Evolutionary conservation across 2,888 invertebrate genomes (phyloP).

Genomic region (Drosophila mettleri): DNA sequence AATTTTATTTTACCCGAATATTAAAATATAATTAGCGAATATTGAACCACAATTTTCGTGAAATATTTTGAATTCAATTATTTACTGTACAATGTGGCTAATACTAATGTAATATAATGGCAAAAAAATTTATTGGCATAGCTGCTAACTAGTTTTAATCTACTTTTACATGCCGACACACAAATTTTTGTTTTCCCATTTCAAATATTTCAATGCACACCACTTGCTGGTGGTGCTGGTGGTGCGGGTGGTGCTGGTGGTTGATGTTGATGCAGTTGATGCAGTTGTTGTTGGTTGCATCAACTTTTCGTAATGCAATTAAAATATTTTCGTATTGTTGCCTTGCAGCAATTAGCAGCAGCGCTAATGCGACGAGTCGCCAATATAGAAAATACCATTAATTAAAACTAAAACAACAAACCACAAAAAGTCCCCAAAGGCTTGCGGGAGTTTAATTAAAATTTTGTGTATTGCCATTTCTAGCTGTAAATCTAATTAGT

Average conservation of each 20-base stretch:
- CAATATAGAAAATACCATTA: slow-evolving; percentile 42
- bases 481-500: slow-evolving; percentile 40
- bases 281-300: slow-evolving; percentile 1
- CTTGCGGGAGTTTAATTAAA: slow-evolving; percentile 55
- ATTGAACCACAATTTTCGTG: not conserved
- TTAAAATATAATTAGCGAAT: not conserved
- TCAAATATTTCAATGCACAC: slow-evolving; percentile 17
- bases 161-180: slow-evolving; percentile 8
- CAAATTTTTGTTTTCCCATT: slow-evolving; percentile 1
- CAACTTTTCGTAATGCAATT: slow-evolving; percentile 41
- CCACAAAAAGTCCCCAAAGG: slow-evolving; percentile 28
- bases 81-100: not conserved
- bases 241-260: not conserved
- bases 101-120: not conserved
- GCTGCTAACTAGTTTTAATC: not conserved
- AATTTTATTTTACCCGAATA: no score
- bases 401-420: slow-evolving; percentile 46
- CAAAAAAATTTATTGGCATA: not conserved
- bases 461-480: slow-evolving; percentile 27
- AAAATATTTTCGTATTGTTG: slow-evolving; percentile 41
- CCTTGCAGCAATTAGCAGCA: slow-evolving; percentile 50
- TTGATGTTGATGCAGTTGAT: not conserved
- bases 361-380: slow-evolving; percentile 28
- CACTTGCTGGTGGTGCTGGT: not conserved
- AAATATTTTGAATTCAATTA: not conserved